phyloP scores from a whole-genome alignment of 2,797 vertebrate genomes.

The Numenius phaeopus region DNA sequence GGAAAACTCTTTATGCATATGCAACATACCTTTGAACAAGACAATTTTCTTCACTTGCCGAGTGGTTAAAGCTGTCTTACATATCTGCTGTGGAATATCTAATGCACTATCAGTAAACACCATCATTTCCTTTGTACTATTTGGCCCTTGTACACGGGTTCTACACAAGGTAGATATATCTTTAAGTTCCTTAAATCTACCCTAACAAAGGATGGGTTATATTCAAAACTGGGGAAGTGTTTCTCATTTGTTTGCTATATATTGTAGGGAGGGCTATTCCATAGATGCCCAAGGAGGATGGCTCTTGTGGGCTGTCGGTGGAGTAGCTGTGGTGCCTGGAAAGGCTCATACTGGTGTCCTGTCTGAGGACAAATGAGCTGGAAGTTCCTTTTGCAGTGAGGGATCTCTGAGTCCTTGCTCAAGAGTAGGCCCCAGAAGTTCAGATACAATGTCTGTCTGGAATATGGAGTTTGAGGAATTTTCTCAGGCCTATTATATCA shows the following conservation, averaged over 20 bases:
- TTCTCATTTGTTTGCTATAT: background rate
- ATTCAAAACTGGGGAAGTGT: background rate
- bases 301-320: rapidly evolving
- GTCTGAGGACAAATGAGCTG: background rate
- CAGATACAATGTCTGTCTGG: background rate
- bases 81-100: background rate
- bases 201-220: background rate
- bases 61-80: background rate
- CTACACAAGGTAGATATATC: rapidly evolving
- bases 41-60: background rate
- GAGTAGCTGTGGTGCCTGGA: background rate
- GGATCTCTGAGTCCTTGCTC: background rate
- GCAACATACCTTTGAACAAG: background rate
- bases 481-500: background rate
- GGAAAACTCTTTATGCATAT: background rate
- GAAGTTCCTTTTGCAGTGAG: background rate
- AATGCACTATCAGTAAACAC: background rate
- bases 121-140: background rate
- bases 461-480: background rate
- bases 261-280: background rate
- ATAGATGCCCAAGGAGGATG: background rate
- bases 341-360: background rate
- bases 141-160: background rate
- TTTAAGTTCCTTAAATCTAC: background rate
- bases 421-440: background rate